Evolutionary conservation across 2,113 vertebrate species (phyloP), one percentile per base, ranked within the genome.

Genomic region (Psilopsiagon aymara): DNA sequence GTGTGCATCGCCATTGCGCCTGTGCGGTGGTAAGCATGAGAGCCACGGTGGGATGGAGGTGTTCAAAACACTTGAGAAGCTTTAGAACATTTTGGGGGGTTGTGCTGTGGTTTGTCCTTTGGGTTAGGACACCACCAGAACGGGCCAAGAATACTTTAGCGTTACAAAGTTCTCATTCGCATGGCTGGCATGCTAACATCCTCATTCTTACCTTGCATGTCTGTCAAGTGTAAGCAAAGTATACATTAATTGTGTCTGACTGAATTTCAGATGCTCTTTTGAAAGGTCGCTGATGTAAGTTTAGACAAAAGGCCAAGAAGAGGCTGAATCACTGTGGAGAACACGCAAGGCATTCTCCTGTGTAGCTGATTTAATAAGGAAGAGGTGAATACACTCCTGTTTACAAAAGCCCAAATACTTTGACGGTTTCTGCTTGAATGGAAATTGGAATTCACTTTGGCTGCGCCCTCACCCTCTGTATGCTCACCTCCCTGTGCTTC

Each of bases 151-250:
- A 90, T 88, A 90, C 73, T 94, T 95, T 6, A 85, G 86, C 13
- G 2, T 94, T 79, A 84, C 94, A 94, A 78, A 67, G 70, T 79
- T 94, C 80, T 92, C 23, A 2, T 93, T 97, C 52, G 21, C 91
- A 95, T 95, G 92, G 88, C 71, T 7, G 15, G 64, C 73, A 75
- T 68, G 68, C 84, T 96, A 96, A 95, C 94, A 97, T 97, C 90
- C 92, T 97, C 97, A 96, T 97, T 97, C 96, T 96, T 96, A 82
- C 75, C 80, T 89, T 87, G 83, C 94, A 92, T 89, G 80, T 88
- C 96, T 97, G 91, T 96, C 84, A 94, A 93, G 82, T 84, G 59
- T 83, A 75, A 93, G 95, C 70, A 97, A 96, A 97, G 31, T 60
- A 64, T 91, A 55, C 80, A 90, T 96, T 97, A 97, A 97, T 91